Percentiles rank a stretch among this genome's conserved stretches.
These are phyloP conservation scores for Epinotia demarniana DNA, from an alignment of 2,888 invertebrate species.

Conservation along the genomic window DNA sequence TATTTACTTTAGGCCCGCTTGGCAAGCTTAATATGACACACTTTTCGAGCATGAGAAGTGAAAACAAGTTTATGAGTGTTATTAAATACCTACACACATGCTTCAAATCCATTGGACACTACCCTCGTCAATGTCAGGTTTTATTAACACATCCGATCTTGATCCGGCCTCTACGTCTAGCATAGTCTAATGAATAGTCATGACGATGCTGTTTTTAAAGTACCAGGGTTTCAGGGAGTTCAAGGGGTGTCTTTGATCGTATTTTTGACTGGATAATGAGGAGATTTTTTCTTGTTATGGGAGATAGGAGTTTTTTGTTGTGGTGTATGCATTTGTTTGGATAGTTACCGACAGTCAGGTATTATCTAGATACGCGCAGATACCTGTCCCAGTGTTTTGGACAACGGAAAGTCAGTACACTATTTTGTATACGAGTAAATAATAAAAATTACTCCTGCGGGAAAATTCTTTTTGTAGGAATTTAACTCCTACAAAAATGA, in stretches of 20 bases:
- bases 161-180: slow-evolving; percentile 8
- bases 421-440: too few relatives aligned
- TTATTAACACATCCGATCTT: slow-evolving; percentile 14
- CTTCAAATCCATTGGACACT: slow-evolving; percentile 14
- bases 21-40: too few relatives aligned
- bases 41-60: too few relatives aligned
- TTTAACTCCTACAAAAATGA: background rate
- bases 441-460: too few relatives aligned
- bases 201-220: slow-evolving; percentile 24
- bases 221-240: background rate
- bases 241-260: slow-evolving; percentile 21
- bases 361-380: too few relatives aligned
- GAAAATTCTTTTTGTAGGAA: too few relatives aligned
- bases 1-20: too few relatives aligned
- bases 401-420: too few relatives aligned
- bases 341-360: too few relatives aligned
- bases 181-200: slow-evolving; percentile 12
- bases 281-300: background rate
- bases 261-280: background rate
- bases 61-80: slow-evolving; percentile 1
- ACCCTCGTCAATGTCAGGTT: slow-evolving; percentile 29
- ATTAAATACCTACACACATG: slow-evolving; percentile 13
- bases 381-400: too few relatives aligned
- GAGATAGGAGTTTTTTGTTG: background rate
- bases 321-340: background rate